Evolutionary conservation across 2,113 vertebrate genomes (phyloP), one percentile per base, ranked within the genome.

Genomic region (Labeo rohita): DNA sequence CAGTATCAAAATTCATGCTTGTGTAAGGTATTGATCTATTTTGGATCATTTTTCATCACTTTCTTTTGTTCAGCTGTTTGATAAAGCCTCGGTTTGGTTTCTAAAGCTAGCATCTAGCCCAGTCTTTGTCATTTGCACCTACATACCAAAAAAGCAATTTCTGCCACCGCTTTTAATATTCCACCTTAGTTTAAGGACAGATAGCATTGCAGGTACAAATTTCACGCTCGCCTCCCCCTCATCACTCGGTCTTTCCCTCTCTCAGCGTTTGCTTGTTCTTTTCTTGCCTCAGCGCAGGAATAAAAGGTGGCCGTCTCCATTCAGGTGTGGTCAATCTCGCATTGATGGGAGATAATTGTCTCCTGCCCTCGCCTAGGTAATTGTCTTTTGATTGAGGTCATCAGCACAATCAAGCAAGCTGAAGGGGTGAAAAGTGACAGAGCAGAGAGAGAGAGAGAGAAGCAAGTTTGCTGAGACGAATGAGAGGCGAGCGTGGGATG

Each of bases 321-420:
- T 97, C 95, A 97, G 96, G 95, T 97, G 95, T 95, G 93, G 92
- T 95, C 95, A 93, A 85, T 96, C 93, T 96, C 89, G 88, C 86
- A 87, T 93, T 92, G 94, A 95, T 96, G 94, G 94, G 81, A 94
- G 95, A 96, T 98, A 97, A 98, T 97, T 97, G 96, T 94, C 93
- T 95, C 93, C 93, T 88, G 93, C 94, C 94, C 94, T 95, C 88
- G 78, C 92, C 93, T 93, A 93, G 94, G 96, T 98, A 98, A 98
- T 98, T 98, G 95, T 94, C 96, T 97, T 97, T 97, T 97, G 97
- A 99, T 97, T 98, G 97, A 97, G 97, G 97, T 98, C 97, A 97
- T 96, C 94, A 92, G 94, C 96, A 96, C 96, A 98, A 96, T 98
- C 96, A 97, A 96, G 94, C 91, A 90, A 79, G 90, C 88, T 8